Evolutionary conservation across 2,797 vertebrate genomes (phyloP).

Genomic region (Loris lydekkerianus): DNA sequence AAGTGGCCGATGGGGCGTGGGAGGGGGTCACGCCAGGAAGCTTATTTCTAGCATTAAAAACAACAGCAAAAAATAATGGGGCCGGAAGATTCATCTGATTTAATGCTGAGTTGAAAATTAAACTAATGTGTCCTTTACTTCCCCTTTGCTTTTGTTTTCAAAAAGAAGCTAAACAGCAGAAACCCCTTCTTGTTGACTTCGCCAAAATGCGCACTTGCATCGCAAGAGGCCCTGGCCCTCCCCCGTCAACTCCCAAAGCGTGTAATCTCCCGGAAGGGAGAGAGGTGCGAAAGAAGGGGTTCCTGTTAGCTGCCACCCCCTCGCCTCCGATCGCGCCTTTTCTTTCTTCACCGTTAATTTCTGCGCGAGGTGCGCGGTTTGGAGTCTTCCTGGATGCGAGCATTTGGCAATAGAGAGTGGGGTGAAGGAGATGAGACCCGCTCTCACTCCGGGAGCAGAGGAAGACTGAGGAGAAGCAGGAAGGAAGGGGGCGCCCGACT

Average conservation of each 20-base stretch:
- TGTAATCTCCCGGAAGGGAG: not conserved
- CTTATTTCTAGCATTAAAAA: constrained; percentile 43
- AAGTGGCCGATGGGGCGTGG: not conserved
- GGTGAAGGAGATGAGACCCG: not conserved
- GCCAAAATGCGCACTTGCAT: constrained; percentile 75
- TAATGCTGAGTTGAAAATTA: constrained; percentile 25
- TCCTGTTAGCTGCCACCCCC: not conserved
- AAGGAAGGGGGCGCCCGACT: not conserved
- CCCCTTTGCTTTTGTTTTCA: not conserved
- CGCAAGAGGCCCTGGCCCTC: constrained; percentile 69
- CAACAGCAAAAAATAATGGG: not conserved
- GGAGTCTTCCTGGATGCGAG: not conserved
- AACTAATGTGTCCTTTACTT: constrained; percentile 63
- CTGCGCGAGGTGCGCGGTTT: not conserved
- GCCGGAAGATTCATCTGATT: constrained; percentile 27
- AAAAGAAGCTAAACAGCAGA: not conserved
- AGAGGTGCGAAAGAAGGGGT: constrained; percentile 14
- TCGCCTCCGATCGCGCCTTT: constrained; percentile 11
- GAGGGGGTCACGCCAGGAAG: constrained; percentile 39
- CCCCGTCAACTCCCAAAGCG: constrained; percentile 44
- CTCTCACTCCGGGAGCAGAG: not conserved
- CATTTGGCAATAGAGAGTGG: not conserved
- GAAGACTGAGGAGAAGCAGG: not conserved
- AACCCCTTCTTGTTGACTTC: constrained; percentile 48
- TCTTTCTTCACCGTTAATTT: not conserved